A percentile compares a stretch with the other conserved stretches of the same genome.
Evolutionary conservation across 2,797 vertebrate species (phyloP).

Genomic region (Australoheros facetus): DNA sequence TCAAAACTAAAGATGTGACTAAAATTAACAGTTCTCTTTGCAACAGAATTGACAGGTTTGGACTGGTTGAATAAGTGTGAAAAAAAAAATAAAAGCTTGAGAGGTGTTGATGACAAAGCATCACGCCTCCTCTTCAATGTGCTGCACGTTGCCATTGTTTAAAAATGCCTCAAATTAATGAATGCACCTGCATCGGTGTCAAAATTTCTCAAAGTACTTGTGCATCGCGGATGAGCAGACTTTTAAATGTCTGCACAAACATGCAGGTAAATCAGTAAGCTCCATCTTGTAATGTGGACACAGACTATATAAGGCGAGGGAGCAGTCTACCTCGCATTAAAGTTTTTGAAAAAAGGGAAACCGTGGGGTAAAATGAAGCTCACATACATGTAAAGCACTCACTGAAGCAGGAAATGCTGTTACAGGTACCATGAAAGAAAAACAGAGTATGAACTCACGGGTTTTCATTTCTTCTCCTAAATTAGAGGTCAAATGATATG

Average conservation of each 20-base stretch:
- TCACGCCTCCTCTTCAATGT: slow-evolving; percentile 8
- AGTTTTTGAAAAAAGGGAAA: neutral
- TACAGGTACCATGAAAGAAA: neutral
- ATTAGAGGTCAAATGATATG: neutral
- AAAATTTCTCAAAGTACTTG: neutral
- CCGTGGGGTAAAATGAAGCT: neutral
- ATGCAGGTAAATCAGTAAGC: neutral
- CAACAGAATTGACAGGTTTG: slow-evolving; percentile 12
- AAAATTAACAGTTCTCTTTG: slow-evolving; percentile 16
- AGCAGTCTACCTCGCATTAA: neutral
- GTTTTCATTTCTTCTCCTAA: neutral
- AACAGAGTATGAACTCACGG: neutral
- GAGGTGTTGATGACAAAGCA: slow-evolving; percentile 39
- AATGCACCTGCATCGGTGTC: neutral
- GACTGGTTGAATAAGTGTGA: slow-evolving; percentile 10
- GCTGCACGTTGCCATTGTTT: neutral
- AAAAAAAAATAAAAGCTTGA: slow-evolving; percentile 20
- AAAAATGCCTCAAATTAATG: neutral
- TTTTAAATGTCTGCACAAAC: neutral
- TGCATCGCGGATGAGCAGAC: neutral
- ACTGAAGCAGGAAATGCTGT: neutral
- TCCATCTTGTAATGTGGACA: neutral
- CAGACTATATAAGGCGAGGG: neutral
- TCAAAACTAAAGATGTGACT: slow-evolving; percentile 33
- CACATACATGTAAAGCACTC: neutral